A percentile compares a stretch with the other conserved stretches of the same genome.
phyloP scores from a whole-genome alignment of 2,797 vertebrate genomes.

The Darevskia nairensis region DNA sequence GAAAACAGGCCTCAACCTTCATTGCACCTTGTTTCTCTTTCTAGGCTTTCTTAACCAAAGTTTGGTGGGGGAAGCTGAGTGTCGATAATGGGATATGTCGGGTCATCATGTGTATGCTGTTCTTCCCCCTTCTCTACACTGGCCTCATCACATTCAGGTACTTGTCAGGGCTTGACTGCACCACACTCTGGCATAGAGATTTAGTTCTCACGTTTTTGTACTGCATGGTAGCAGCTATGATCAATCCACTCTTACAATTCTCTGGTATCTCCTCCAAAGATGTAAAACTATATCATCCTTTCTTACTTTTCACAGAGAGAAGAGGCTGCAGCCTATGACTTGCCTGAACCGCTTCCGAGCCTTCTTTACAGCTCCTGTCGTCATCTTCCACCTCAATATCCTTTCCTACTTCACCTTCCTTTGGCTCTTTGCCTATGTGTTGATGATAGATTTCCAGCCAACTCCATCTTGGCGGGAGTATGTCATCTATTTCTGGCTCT shows the following conservation, averaged over 20 bases:
- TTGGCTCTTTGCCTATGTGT: constrained; percentile 89
- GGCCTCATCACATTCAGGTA: constrained; percentile 84
- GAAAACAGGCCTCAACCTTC: background rate
- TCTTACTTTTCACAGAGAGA: constrained; percentile 59
- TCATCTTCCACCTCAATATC: constrained; percentile 92
- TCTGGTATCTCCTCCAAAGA: background rate
- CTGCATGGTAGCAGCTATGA: background rate
- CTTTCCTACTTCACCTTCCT: constrained; percentile 94
- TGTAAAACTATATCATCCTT: background rate
- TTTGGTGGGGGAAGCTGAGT: constrained; percentile 94
- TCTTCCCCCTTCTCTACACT: constrained; percentile 88
- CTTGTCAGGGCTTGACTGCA: background rate
- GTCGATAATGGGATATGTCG: constrained; percentile 88
- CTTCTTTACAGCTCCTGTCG: constrained; percentile 80
- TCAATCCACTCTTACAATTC: background rate
- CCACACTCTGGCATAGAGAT: background rate
- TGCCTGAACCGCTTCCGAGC: constrained; percentile 70
- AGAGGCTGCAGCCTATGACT: constrained; percentile 64
- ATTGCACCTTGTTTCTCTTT: background rate
- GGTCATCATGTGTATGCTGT: constrained; percentile 86
- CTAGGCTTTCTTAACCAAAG: constrained; percentile 93
- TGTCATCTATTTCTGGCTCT: constrained; percentile 93
- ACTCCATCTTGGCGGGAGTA: constrained; percentile 84
- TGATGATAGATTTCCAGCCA: constrained; percentile 93
- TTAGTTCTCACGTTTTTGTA: background rate